Conservation (phyloP, 2,797 vertebrate genomes). For the Chaunax sp. region DNA sequence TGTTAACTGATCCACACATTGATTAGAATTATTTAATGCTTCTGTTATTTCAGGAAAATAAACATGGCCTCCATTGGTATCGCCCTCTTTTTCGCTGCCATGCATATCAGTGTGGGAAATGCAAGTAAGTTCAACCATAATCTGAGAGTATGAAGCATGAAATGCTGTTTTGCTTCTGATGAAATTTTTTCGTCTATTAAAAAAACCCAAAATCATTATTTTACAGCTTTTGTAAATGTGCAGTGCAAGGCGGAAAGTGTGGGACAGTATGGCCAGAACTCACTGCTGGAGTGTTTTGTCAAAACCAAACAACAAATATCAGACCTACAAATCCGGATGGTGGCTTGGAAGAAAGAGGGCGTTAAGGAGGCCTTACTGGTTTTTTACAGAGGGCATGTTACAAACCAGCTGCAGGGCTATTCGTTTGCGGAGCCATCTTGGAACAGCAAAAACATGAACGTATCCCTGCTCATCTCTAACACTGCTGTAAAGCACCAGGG, state of each 20-base stretch:
- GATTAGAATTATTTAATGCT: neutral
- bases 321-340: fast-evolving
- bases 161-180: neutral
- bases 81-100: fast-evolving
- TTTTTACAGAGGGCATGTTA: fast-evolving
- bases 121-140: slow-evolving; percentile 26
- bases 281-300: slow-evolving; percentile 59
- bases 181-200: neutral
- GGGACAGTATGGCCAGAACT: slow-evolving; percentile 28
- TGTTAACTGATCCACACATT: fast-evolving
- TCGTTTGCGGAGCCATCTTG: slow-evolving; percentile 27
- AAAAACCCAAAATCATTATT: neutral
- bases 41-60: slow-evolving; percentile 25
- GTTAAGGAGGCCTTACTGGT: fast-evolving
- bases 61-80: slow-evolving; percentile 54
- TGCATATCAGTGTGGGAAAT: fast-evolving
- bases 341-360: slow-evolving; percentile 48
- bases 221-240: slow-evolving; percentile 28
- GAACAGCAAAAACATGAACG: slow-evolving; percentile 24
- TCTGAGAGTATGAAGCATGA: neutral
- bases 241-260: fast-evolving
- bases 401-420: fast-evolving
- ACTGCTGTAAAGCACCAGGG: slow-evolving; percentile 39
- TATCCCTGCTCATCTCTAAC: slow-evolving; percentile 69
- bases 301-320: fast-evolving